phyloP scores from a whole-genome alignment of 2,888 invertebrate genomes.

The Cartodere bifasciata region DNA sequence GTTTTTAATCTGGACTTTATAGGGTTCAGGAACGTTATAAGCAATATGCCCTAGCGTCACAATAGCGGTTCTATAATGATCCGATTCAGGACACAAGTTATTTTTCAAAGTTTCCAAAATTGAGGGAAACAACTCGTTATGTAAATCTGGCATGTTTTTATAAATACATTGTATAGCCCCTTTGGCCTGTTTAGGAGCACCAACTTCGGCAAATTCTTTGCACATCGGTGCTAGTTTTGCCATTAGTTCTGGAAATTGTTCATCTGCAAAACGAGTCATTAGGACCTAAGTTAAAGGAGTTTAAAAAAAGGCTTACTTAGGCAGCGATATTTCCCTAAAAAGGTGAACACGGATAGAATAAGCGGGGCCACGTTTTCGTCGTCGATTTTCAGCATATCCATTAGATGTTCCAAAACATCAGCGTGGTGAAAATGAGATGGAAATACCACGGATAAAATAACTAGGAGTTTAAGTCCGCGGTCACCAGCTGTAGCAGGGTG shows the following conservation, averaged over 20 bases:
- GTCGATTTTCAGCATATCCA: constrained; percentile 66
- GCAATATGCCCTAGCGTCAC: constrained; percentile 93
- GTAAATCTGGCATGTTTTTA: constrained; percentile 62
- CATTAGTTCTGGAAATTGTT: constrained; percentile 62
- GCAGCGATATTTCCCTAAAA: constrained; percentile 76
- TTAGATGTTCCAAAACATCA: constrained; percentile 65
- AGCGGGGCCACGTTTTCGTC: constrained; percentile 70
- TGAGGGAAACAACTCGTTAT: constrained; percentile 67
- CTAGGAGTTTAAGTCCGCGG: constrained; percentile 76
- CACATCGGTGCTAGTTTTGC: constrained; percentile 74
- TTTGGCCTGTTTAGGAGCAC: constrained; percentile 91
- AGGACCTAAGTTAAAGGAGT: not conserved
- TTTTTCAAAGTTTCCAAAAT: constrained; percentile 69
- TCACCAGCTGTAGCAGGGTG: constrained; percentile 73
- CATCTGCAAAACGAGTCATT: constrained; percentile 36
- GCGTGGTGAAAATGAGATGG: constrained; percentile 85
- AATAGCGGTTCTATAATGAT: constrained; percentile 84
- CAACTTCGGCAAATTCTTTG: constrained; percentile 76
- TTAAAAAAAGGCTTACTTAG: constrained; percentile 52
- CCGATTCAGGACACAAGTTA: constrained; percentile 60
- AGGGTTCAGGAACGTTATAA: constrained; percentile 79
- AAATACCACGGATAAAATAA: constrained; percentile 84
- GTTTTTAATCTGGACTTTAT: constrained; percentile 82
- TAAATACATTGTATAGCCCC: constrained; percentile 89
- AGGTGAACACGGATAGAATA: constrained; percentile 72